A percentile compares a stretch with the other conserved stretches of the same genome.
These are phyloP conservation scores for Cartodere bifasciata DNA, from an alignment of 2,888 invertebrate species.

Conservation along the genomic window DNA sequence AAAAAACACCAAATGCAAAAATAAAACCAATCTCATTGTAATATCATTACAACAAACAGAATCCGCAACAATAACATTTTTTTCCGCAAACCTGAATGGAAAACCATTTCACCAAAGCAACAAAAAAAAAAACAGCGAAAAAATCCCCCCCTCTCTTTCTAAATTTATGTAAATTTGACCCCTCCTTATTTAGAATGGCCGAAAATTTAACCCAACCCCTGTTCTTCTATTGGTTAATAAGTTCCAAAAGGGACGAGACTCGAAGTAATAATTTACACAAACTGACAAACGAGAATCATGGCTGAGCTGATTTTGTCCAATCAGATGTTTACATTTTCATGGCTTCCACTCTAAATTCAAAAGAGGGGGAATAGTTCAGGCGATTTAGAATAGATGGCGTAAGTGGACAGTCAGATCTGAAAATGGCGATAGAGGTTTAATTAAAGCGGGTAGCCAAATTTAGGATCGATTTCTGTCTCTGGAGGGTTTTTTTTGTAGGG, in stretches of 20 bases:
- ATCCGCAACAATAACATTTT: too few relatives aligned
- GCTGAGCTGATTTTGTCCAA: constrained; percentile 37
- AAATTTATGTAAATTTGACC: constrained; percentile 18
- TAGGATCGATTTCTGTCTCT: too few relatives aligned
- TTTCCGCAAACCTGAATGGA: too few relatives aligned
- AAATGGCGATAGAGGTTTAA: constrained; percentile 9
- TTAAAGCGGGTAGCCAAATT: too few relatives aligned
- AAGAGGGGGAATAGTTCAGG: constrained; percentile 15
- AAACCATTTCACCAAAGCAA: too few relatives aligned
- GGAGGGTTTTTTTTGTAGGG: too few relatives aligned
- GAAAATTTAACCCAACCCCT: constrained; percentile 19
- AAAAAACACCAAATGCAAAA: too few relatives aligned
- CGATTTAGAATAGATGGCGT: constrained; percentile 23
- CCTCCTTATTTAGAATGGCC: constrained; percentile 33
- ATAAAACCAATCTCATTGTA: too few relatives aligned
- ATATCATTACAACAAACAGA: too few relatives aligned
- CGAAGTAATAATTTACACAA: constrained; percentile 27
- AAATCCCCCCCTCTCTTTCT: too few relatives aligned
- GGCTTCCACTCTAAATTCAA: constrained; percentile 16
- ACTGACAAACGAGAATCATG: constrained; percentile 37
- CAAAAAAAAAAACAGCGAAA: too few relatives aligned
- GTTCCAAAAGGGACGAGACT: constrained; percentile 26
- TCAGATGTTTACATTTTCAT: constrained; percentile 24
- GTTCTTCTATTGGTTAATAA: constrained; percentile 25
- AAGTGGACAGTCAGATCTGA: constrained; percentile 7